Percentiles rank a stretch among this genome's conserved stretches.
Evolutionary conservation across 2,888 invertebrate genomes (phyloP).

Genomic region (Acanthosepion esculentum): DNA sequence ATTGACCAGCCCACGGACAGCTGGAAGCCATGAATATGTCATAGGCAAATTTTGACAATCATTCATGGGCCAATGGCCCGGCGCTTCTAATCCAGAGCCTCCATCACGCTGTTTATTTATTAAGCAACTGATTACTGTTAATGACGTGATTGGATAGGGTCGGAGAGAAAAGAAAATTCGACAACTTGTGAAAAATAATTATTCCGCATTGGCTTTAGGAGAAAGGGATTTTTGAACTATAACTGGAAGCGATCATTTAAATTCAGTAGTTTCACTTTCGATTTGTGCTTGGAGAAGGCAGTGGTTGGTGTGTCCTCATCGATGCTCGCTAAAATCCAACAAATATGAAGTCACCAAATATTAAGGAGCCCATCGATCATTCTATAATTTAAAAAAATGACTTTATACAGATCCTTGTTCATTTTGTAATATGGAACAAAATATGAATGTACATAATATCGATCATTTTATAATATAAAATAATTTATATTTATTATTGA

Average conservation of each 20-base stretch:
- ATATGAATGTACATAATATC: too few relatives aligned
- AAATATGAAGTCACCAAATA: too few relatives aligned
- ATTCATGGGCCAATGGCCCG: neutral
- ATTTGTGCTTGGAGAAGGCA: neutral
- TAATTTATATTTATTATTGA: too few relatives aligned
- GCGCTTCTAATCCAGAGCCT: neutral
- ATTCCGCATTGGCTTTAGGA: neutral
- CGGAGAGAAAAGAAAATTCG: neutral
- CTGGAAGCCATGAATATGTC: conserved; percentile 1
- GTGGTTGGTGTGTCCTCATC: too few relatives aligned
- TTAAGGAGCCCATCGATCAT: too few relatives aligned
- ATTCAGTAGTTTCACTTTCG: neutral
- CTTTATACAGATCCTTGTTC: too few relatives aligned
- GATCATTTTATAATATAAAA: too few relatives aligned
- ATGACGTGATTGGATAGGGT: neutral
- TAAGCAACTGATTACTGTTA: neutral
- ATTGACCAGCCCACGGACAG: neutral
- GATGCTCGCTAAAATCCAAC: too few relatives aligned
- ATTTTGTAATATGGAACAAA: too few relatives aligned
- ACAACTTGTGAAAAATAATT: neutral
- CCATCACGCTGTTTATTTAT: neutral
- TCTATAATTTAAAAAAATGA: too few relatives aligned
- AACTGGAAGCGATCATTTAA: neutral
- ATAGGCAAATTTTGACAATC: neutral
- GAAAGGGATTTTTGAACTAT: neutral